phyloP scores from a whole-genome alignment of 2,113 vertebrate species.

The Aspidoscelis tigris region DNA sequence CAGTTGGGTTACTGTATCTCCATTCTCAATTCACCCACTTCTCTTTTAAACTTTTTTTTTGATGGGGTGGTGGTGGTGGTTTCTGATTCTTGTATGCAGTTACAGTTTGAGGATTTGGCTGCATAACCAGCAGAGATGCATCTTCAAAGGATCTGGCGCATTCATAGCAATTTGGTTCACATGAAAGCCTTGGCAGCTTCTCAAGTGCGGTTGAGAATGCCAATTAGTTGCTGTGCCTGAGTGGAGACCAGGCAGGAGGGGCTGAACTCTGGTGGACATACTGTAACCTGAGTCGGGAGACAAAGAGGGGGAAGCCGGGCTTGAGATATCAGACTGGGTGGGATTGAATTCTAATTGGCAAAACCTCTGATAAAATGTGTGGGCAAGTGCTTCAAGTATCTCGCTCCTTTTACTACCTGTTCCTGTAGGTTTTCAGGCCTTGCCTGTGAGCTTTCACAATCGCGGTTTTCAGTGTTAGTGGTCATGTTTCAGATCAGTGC shows the following conservation, averaged over 20 bases:
- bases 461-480: neutral
- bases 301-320: conserved; percentile 22
- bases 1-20: neutral
- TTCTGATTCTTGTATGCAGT: conserved; percentile 48
- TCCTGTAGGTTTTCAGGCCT: neutral
- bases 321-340: neutral
- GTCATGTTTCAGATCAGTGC: neutral
- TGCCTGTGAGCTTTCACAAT: neutral
- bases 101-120: conserved; percentile 52
- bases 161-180: conserved; percentile 65
- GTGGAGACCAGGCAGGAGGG: conserved; percentile 39
- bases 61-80: neutral
- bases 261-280: conserved; percentile 50
- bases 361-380: neutral
- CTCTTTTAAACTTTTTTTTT: neutral
- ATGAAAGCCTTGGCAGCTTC: conserved; percentile 80
- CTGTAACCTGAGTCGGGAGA: conserved; percentile 57
- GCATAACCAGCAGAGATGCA: conserved; percentile 64
- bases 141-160: conserved; percentile 77
- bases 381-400: neutral
- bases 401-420: neutral
- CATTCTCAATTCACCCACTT: conserved; percentile 16
- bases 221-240: conserved; percentile 68
- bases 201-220: conserved; percentile 76
- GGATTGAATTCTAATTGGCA: neutral